Base-by-base conservation (phyloP, 2,113 vertebrate genomes). In the Silurus asotus region DNA sequence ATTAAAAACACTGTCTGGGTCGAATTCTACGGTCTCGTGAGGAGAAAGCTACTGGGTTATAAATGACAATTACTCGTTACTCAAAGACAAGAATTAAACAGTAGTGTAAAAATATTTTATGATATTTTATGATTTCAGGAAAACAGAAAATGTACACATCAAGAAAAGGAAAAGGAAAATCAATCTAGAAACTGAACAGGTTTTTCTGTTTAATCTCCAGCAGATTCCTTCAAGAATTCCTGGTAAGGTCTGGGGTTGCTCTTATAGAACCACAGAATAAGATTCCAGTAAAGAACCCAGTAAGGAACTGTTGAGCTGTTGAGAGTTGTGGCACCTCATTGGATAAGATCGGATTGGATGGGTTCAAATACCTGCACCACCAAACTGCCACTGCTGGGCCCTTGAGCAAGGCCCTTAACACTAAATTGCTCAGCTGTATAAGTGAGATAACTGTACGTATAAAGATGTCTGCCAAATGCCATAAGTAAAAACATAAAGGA, bases 1-100 rank as follows among this genome's bases (percentile, higher is more conserved):
- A 89, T 84, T 81, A 23, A 84, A 62, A 65, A 76, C 78, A 83
- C 74, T n/a, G 81, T 80, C 75, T 83, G 51, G 75, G 86, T 79
- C 69, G 51, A 58, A 75, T 25, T 58, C 28, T 62, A 75, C 51
- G 8, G 59, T 67, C 76, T 87, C 77, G 65, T 83, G 80, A 78
- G n/a, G 58, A 49, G 11, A 3, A 13, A n/a, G 6, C 45, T 58
- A 59, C 67, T 74, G 28, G 28, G 48, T 49, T 49, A 56, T 70
- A 61, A 20, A 58, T 11, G 25, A 67, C 20, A 25, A 67, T 25
- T 70, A 37, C 37, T 37, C 2, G 3, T 37, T 37, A 37, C 3
- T 37, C 3, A 14, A n/a, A 65, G 9, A 65, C 9, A 8, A 45
- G 14, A 45, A 70, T 70, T 70, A 45, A 64, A 64, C 37, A 37